Conservation (phyloP, 2,888 invertebrate species). For the Blera fallax region DNA sequence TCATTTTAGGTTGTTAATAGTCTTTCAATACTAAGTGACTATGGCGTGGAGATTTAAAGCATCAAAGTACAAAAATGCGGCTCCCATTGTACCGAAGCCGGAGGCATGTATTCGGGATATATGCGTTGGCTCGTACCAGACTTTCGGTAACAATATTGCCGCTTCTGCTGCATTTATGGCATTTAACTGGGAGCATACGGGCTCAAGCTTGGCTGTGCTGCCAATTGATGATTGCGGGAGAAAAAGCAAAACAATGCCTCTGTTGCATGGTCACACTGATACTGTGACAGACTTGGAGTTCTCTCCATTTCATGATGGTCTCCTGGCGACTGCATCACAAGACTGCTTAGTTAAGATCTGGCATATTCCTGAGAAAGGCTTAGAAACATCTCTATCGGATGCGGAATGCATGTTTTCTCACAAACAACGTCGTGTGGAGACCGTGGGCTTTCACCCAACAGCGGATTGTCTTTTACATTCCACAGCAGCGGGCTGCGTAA, state of each 20-base stretch:
- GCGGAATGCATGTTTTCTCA: constrained; percentile 92
- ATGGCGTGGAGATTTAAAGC: constrained; percentile 99
- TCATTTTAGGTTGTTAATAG: constrained; percentile 33
- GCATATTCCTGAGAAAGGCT: constrained; percentile 92
- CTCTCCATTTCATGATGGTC: constrained; percentile 96
- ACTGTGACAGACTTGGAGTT: constrained; percentile 97
- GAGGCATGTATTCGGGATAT: constrained; percentile 94
- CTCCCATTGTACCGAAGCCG: constrained; percentile 96
- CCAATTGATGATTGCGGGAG: constrained; percentile 94
- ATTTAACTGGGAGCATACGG: constrained; percentile 96
- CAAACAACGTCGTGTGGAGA: constrained; percentile 93
- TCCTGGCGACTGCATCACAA: constrained; percentile 94
- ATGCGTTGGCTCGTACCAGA: constrained; percentile 95
- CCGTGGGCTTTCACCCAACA: constrained; percentile 94
- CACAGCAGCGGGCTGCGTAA: constrained; percentile 90
- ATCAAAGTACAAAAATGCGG: constrained; percentile 99
- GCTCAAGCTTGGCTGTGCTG: constrained; percentile 94
- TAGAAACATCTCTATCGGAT: constrained; percentile 89
- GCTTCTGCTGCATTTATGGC: constrained; percentile 97
- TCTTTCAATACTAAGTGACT: constrained; percentile 18
- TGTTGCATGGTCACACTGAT: constrained; percentile 93
- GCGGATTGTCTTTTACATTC: constrained; percentile 95
- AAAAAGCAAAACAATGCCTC: constrained; percentile 93
- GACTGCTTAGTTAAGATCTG: constrained; percentile 95
- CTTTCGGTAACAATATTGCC: constrained; percentile 97